These are phyloP conservation scores for Fragum sueziense DNA, from an alignment of 2,888 invertebrate species.

Conservation along the genomic window DNA sequence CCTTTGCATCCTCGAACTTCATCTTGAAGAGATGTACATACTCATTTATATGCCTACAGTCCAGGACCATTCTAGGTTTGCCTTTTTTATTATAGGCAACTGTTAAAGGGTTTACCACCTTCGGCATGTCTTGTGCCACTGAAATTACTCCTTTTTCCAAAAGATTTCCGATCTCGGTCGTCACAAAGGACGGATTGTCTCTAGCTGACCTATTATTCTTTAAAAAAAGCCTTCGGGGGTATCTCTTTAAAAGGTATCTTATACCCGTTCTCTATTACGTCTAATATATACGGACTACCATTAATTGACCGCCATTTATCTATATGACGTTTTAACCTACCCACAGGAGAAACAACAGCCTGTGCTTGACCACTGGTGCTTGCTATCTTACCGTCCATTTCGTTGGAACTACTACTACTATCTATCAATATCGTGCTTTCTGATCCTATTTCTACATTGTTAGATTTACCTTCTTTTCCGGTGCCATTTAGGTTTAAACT, in stretches of 20 bases:
- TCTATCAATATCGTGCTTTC: too few relatives aligned
- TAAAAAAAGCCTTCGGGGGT: neutral
- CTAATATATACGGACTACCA: conserved; percentile 15
- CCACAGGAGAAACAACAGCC: conserved; percentile 13
- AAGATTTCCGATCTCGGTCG: conserved; percentile 18
- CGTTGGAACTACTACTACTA: neutral
- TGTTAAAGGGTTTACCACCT: conserved; percentile 36
- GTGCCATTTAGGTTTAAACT: too few relatives aligned
- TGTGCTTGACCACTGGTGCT: neutral
- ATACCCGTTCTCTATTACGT: conserved; percentile 25
- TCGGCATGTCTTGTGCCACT: conserved; percentile 9
- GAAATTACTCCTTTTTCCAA: conserved; percentile 23
- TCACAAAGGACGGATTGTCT: conserved; percentile 32
- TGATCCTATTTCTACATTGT: too few relatives aligned
- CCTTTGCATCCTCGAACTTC: conserved; percentile 26
- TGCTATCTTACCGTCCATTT: neutral
- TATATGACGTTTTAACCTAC: too few relatives aligned
- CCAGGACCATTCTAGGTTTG: conserved; percentile 37
- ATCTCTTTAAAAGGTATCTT: conserved; percentile 26
- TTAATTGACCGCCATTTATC: conserved; percentile 27
- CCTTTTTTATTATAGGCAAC: conserved; percentile 22
- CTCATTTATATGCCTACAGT: conserved; percentile 32
- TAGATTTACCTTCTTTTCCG: too few relatives aligned
- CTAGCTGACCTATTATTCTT: conserved; percentile 37
- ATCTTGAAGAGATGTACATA: conserved; percentile 30